These are phyloP conservation scores for Periphyllus acericola DNA, from an alignment of 2,888 invertebrate species.

Conservation along the genomic window DNA sequence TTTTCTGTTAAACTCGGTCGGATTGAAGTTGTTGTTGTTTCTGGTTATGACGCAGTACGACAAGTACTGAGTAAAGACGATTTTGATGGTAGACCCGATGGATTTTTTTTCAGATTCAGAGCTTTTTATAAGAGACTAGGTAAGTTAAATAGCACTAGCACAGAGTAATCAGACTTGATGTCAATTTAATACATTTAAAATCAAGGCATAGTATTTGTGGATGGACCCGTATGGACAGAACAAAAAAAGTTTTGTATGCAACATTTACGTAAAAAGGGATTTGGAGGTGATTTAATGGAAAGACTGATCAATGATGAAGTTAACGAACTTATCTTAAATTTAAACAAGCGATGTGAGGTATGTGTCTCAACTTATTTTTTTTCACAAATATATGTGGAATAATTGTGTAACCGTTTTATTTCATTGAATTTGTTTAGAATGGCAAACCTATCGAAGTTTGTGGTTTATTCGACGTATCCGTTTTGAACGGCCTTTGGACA, in stretches of 20 bases:
- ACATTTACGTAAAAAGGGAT: slow-evolving; percentile 74
- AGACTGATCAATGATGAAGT: slow-evolving; percentile 73
- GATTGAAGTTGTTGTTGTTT: slow-evolving; percentile 73
- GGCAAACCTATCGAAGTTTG: slow-evolving; percentile 69
- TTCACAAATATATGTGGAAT: background rate
- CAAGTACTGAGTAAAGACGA: slow-evolving; percentile 74
- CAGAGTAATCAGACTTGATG: background rate
- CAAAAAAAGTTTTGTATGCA: slow-evolving; percentile 76
- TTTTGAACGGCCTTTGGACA: slow-evolving; percentile 77
- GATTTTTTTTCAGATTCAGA: slow-evolving; percentile 76
- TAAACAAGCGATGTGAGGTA: slow-evolving; percentile 51
- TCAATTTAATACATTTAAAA: slow-evolving; percentile 24
- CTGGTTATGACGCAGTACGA: slow-evolving; percentile 73
- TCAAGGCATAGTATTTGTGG: slow-evolving; percentile 75
- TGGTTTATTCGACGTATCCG: slow-evolving; percentile 72
- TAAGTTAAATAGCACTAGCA: slow-evolving; percentile 67
- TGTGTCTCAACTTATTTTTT: slow-evolving; percentile 24
- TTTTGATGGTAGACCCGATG: slow-evolving; percentile 78
- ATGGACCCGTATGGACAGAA: slow-evolving; percentile 75
- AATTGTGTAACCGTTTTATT: background rate
- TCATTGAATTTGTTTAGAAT: slow-evolving; percentile 24
- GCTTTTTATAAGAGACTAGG: slow-evolving; percentile 77
- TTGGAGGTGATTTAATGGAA: slow-evolving; percentile 74
- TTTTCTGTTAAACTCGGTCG: slow-evolving; percentile 76
- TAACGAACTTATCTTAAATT: slow-evolving; percentile 67